Evolutionary conservation across 2,888 invertebrate species (phyloP).

Genomic region (Nephrotoma appendiculata): DNA sequence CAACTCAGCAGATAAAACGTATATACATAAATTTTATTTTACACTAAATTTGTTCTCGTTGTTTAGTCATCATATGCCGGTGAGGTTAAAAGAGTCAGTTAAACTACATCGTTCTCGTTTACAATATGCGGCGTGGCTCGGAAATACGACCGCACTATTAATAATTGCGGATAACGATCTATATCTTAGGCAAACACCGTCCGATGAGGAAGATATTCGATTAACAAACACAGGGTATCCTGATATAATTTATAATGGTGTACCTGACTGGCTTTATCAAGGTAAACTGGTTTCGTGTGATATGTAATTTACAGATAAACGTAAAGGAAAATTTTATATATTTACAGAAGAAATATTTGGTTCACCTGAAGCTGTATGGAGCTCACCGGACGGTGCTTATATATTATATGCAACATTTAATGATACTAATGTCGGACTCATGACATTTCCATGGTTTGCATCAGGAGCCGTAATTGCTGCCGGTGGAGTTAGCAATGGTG

Average conservation of each 20-base stretch:
- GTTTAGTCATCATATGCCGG: conserved; percentile 65
- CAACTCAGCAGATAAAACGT: too few relatives aligned
- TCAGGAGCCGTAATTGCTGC: conserved; percentile 47
- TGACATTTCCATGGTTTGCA: conserved; percentile 72
- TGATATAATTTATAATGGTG: conserved; percentile 78
- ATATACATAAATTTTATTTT: not conserved
- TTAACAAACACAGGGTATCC: conserved; percentile 63
- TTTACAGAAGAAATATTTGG: conserved; percentile 75
- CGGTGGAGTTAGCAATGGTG: conserved; percentile 38
- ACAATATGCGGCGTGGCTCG: conserved; percentile 75
- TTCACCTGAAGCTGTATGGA: conserved; percentile 73
- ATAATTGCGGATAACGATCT: conserved; percentile 82
- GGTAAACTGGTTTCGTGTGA: conserved; percentile 36
- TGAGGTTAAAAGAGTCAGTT: conserved; percentile 61
- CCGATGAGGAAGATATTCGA: conserved; percentile 48
- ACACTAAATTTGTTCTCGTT: conserved; percentile 10
- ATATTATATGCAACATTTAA: conserved; percentile 79
- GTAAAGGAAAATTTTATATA: not conserved
- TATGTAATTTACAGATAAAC: not conserved
- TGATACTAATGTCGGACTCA: conserved; percentile 60
- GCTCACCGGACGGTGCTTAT: conserved; percentile 63
- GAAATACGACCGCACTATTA: conserved; percentile 58
- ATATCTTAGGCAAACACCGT: conserved; percentile 61
- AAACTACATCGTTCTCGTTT: conserved; percentile 55
- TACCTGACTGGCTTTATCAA: conserved; percentile 95